Percentiles rank a stretch among this genome's conserved stretches.
Evolutionary conservation across 1,140 invertebrate species (phyloP).

Genomic region (Andricus grossulariae): DNA sequence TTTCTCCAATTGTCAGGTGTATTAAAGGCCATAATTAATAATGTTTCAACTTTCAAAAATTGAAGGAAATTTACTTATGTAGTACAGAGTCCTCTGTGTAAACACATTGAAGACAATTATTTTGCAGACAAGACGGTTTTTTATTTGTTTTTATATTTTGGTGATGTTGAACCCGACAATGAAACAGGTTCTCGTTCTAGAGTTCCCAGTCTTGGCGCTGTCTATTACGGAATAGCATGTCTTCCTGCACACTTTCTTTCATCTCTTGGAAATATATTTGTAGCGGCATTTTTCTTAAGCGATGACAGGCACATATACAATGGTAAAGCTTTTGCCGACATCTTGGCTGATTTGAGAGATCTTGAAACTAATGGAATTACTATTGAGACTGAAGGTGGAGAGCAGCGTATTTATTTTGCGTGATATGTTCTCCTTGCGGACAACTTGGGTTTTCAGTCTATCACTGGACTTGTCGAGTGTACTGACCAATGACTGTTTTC

Average conservation of each 20-base stretch:
- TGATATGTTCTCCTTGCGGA: no score
- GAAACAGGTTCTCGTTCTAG: constrained; percentile 19
- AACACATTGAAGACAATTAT: not conserved
- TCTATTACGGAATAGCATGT: not conserved
- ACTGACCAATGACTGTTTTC: not conserved
- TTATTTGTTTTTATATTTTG: not conserved
- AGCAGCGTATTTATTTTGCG: not conserved
- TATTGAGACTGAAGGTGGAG: not conserved
- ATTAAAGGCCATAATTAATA: not conserved
- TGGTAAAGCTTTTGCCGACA: not conserved
- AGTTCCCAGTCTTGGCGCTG: not conserved
- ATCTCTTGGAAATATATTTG: constrained; percentile 1
- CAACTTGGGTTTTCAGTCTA: no score
- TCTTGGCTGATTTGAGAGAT: not conserved
- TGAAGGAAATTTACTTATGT: not conserved
- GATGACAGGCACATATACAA: not conserved
- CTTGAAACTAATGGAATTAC: not conserved
- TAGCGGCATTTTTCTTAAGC: constrained; percentile 16
- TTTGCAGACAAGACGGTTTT: not conserved
- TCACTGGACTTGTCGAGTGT: no score
- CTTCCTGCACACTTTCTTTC: constrained; percentile 13
- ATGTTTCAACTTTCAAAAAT: not conserved
- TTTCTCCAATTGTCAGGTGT: not conserved
- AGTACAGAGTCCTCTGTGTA: constrained; percentile 4
- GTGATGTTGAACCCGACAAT: no score